Base-by-base conservation (phyloP, 2,113 vertebrate species). In the Ptilorrhoa leucosticta region DNA sequence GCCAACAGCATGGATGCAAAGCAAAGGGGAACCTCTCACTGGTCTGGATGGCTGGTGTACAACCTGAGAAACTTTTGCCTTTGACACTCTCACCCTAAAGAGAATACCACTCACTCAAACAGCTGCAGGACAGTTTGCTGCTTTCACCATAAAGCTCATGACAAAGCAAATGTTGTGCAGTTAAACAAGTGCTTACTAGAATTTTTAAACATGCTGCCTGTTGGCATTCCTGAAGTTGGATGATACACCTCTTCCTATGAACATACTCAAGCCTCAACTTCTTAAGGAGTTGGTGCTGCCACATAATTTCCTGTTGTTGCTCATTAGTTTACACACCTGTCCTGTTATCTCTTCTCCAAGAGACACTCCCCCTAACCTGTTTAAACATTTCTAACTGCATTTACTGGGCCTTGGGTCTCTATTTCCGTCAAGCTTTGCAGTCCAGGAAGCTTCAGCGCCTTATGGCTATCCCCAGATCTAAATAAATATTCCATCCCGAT, bases 111-210 rank as follows among this genome's bases (percentile, higher is more conserved):
- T 31, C 71, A 70, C 65, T 57, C 65, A 26, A 51, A 60, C 15
- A 63, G 24, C 35, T 86, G 56, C 76, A 92, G 75, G 83, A 86
- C 18, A 83, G 44, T 76, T 89, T 78, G 69, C 37, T 48, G n/a
- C 37, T 80, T 88, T 72, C 88, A 72, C n/a, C 72, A 39, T 13
- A 47, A 81, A 1, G 3, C 26, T 51, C 11, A 24, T 1, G 4
- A 51, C 2, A 1, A 48, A 91, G 33, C 3, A 5, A 30, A 75
- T 0, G 0, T 3, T 42, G 10, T 53, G 23, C 47, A 70, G 45
- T 76, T 68, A 56, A 57, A 51, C 72, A 78, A 78, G 47, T 48
- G 40, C 42, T 79, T 37, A 33, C 79, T 24, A 87, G 35, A 31
- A 68, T 51, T 89, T 81, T 68, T 75, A 81, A 92, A 84, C 40